Conservation (phyloP, 2,888 invertebrate genomes). For the Scaptomyza caliginosa region DNA sequence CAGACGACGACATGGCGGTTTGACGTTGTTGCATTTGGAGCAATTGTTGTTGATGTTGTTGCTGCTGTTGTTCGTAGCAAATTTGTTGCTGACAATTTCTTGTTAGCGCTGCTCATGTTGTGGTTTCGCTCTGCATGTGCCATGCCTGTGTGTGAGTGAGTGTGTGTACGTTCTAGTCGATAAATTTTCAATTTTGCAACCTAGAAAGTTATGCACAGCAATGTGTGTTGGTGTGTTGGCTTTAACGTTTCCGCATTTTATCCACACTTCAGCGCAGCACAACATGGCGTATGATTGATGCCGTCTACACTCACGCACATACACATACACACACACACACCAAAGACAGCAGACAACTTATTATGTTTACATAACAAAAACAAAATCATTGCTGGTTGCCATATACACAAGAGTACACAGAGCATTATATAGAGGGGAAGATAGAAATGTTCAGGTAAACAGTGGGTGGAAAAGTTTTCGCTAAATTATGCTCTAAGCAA, state of each 20-base stretch:
- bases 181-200: conserved; percentile 77
- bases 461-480: conserved; percentile 7
- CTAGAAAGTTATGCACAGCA: conserved; percentile 18
- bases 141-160: conserved; percentile 8
- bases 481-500: conserved; percentile 26
- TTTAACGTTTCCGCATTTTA: conserved; percentile 72
- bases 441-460: not conserved
- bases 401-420: conserved; percentile 1
- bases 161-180: conserved; percentile 61
- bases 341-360: conserved; percentile 46
- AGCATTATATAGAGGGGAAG: not conserved
- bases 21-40: conserved; percentile 35
- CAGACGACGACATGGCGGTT: conserved; percentile 53
- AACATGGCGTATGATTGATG: conserved; percentile 76
- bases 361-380: conserved; percentile 63
- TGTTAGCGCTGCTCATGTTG: conserved; percentile 65
- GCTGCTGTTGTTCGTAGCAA: conserved; percentile 36
- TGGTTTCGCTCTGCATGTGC: conserved; percentile 36
- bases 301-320: conserved; percentile 48
- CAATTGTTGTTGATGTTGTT: conserved; percentile 17
- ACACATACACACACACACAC: not conserved
- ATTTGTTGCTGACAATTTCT: conserved; percentile 76
- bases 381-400: conserved; percentile 14
- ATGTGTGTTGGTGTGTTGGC: conserved; percentile 23
- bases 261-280: conserved; percentile 68